Evolutionary conservation across 2,797 vertebrate genomes (phyloP).

Genomic region (Nyctalus aviator): DNA sequence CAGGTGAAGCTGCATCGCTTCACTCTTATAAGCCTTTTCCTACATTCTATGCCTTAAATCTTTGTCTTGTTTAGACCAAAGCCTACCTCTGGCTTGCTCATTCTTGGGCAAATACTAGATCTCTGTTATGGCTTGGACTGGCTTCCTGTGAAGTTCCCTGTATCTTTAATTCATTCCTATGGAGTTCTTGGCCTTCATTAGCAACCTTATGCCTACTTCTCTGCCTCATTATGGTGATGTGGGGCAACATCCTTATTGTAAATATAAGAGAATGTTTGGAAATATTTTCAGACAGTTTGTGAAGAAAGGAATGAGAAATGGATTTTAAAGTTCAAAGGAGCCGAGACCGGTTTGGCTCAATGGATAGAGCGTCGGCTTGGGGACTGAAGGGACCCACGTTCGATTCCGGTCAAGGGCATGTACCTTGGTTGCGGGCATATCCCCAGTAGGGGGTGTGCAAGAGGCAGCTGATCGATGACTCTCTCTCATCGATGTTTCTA

Average conservation of each 20-base stretch:
- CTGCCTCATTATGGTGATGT: neutral
- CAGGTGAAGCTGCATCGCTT: neutral
- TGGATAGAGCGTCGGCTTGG: too few species aligned
- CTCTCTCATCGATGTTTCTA: too few species aligned
- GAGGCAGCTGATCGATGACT: too few species aligned
- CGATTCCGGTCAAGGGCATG: too few species aligned
- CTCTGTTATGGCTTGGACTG: neutral
- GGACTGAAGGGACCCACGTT: too few species aligned
- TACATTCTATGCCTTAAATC: neutral
- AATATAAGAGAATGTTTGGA: neutral
- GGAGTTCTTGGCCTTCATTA: neutral
- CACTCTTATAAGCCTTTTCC: neutral
- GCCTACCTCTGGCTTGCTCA: neutral
- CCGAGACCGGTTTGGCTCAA: too few species aligned
- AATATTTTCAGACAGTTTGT: neutral
- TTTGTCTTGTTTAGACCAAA: neutral
- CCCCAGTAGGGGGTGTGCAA: too few species aligned
- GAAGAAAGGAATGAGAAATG: neutral
- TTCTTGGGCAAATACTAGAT: neutral
- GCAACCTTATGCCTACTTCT: neutral
- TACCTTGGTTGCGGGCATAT: too few species aligned
- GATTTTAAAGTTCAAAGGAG: neutral
- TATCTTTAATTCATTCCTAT: neutral
- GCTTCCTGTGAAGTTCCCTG: neutral
- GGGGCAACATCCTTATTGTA: neutral